Evolutionary conservation across 2,113 vertebrate genomes (phyloP), one percentile per base, ranked within the genome.

Genomic region (Hemiscyllium ocellatum): DNA sequence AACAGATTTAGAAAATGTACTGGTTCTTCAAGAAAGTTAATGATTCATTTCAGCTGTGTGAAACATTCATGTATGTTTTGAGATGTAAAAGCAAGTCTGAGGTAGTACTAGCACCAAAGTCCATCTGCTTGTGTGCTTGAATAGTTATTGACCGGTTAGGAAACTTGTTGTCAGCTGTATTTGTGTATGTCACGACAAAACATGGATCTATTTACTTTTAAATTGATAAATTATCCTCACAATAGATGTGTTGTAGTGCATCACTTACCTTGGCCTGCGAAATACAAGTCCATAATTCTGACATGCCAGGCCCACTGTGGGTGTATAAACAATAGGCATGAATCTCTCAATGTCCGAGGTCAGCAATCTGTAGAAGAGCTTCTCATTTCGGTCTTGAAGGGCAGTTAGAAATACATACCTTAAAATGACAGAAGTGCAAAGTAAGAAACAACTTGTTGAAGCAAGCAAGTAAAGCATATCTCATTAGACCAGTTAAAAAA

Each of bases 321-420:
- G 99, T 83, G 99, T 99, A 97, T 99, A 99, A 96, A 99, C 98
- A 96, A 99, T 98, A 89, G 99, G 99, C 99, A 99, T 99, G 96
- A 99, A 99, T 96, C 97, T 98, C 96, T 99, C 98, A 26, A 99
- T 97, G 96, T 99, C 98, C 96, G 98, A 99, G 76, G 97, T 96
- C 61, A 99, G 97, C 86, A 99, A 97, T 96, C 98, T 98, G 95
- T 99, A 99, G 97, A 99, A 99, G 37, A 99, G 98, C 96, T 99
- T 99, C 97, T 99, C 99, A 47, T 98, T 99, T 96, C 97, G 98
- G 96, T 99, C 99, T 97, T 99, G 99, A 96, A 99, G 98, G 96
- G 98, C 98, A 98, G 99, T 99, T 97, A 99, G 97, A 50, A 99
- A 98, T 96, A 99, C 98, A 61, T 99, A 99, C 97, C 99, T 99